Conservation (phyloP, 2,113 vertebrate genomes). For the Paramormyrops kingsleyae region DNA sequence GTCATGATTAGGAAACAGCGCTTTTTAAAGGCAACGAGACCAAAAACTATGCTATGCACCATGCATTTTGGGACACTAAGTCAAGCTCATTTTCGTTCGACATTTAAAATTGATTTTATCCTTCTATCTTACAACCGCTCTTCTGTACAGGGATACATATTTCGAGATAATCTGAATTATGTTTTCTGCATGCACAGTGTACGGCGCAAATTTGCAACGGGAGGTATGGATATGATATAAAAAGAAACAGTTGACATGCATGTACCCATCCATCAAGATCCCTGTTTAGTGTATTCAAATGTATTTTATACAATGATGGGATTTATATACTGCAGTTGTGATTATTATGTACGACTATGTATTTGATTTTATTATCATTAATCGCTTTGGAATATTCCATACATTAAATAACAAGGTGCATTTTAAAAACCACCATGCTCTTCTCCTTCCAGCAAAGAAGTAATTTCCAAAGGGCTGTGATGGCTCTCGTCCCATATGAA, state of each 20-base stretch:
- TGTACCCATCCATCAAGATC: not conserved
- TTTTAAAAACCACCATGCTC: not conserved
- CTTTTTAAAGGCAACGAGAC: not conserved
- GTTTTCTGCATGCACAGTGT: not conserved
- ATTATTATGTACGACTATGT: not conserved
- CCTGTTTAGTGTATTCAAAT: not conserved
- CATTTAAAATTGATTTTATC: not conserved
- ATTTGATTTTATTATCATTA: not conserved
- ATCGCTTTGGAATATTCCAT: not conserved
- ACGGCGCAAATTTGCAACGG: not conserved
- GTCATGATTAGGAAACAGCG: not conserved
- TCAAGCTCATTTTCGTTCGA: not conserved
- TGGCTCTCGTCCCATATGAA: slow-evolving; percentile 84
- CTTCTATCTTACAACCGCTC: not conserved
- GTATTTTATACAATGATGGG: not conserved
- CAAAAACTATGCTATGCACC: not conserved
- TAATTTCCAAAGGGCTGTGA: slow-evolving; percentile 34
- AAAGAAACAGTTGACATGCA: not conserved
- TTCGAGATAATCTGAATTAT: not conserved
- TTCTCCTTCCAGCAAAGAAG: not conserved
- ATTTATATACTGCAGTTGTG: not conserved
- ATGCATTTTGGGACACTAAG: not conserved
- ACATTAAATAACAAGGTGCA: not conserved
- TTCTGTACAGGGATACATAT: not conserved
- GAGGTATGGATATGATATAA: not conserved